These are phyloP conservation scores for Gila orcuttii DNA, from an alignment of 2,113 vertebrate species.

Conservation along the genomic window DNA sequence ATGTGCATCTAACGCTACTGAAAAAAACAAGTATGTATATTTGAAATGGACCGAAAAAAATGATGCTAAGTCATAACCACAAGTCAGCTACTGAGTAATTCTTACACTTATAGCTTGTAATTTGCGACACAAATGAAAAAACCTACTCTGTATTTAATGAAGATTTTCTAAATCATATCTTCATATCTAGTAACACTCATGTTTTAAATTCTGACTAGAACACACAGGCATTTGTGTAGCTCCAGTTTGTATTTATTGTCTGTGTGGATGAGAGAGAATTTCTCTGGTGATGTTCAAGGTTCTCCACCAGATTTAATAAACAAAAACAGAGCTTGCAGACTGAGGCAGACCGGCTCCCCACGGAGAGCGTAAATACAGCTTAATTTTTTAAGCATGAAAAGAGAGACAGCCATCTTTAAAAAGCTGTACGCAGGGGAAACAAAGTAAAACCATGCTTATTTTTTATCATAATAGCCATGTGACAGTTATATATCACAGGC, in stretches of 20 bases:
- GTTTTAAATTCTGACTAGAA: background rate
- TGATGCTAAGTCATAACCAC: background rate
- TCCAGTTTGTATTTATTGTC: slow-evolving; percentile 37
- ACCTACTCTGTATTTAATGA: background rate
- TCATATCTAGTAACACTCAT: background rate
- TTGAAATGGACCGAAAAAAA: background rate
- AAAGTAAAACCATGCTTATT: background rate
- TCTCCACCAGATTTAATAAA: slow-evolving; percentile 42
- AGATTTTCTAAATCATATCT: background rate
- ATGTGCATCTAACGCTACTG: background rate
- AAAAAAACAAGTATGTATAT: background rate
- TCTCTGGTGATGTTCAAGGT: slow-evolving; percentile 24
- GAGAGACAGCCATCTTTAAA: slow-evolving; percentile 8
- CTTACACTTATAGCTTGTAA: background rate
- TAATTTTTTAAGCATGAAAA: slow-evolving; percentile 8
- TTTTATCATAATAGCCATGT: background rate
- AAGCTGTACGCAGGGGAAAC: background rate
- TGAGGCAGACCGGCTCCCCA: slow-evolving; percentile 17
- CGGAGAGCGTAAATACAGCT: background rate
- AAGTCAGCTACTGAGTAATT: background rate
- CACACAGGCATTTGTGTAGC: slow-evolving; percentile 42
- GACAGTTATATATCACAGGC: too few species aligned
- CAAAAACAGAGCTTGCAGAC: slow-evolving; percentile 38
- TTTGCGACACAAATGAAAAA: background rate
- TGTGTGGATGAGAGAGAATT: background rate